A percentile compares a stretch with the other conserved stretches of the same genome.
These are phyloP conservation scores for Philonicus albiceps DNA, from an alignment of 2,888 invertebrate genomes.

Conservation along the genomic window DNA sequence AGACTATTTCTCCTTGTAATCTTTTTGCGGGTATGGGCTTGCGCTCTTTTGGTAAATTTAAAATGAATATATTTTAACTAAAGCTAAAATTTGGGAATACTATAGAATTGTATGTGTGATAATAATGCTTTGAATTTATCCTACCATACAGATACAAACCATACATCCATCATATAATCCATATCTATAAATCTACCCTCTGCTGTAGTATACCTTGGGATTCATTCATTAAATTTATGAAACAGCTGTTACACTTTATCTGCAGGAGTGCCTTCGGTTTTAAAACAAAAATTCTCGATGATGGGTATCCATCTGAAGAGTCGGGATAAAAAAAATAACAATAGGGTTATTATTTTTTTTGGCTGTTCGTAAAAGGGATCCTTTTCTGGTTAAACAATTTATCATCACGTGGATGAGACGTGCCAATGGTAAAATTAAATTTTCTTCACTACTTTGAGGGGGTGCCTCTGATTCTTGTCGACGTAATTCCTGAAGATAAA, in stretches of 20 bases:
- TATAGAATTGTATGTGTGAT: not conserved
- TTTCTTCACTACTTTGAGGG: not conserved
- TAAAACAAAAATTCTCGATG: too few relatives aligned
- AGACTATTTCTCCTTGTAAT: slow-evolving; percentile 20
- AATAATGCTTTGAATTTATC: not conserved
- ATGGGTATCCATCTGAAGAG: too few relatives aligned
- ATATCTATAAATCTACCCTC: not conserved
- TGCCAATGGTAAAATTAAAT: not conserved
- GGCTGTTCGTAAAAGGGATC: not conserved
- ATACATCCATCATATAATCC: not conserved
- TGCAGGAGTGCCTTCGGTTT: slow-evolving; percentile 1
- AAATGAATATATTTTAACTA: slow-evolving; percentile 7
- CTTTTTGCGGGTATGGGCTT: slow-evolving; percentile 35
- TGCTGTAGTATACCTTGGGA: not conserved
- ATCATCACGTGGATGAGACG: not conserved
- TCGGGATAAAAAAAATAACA: too few relatives aligned
- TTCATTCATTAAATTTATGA: slow-evolving; percentile 39
- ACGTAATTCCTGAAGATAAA: not conserved
- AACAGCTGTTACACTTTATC: slow-evolving; percentile 32
- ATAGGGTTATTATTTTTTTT: too few relatives aligned
- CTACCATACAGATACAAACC: not conserved
- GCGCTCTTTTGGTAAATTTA: slow-evolving; percentile 36
- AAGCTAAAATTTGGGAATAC: not conserved
- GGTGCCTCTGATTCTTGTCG: not conserved
- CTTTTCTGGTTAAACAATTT: slow-evolving; percentile 6